Conservation (phyloP, 2,113 vertebrate genomes). For the Euleptes europaea region DNA sequence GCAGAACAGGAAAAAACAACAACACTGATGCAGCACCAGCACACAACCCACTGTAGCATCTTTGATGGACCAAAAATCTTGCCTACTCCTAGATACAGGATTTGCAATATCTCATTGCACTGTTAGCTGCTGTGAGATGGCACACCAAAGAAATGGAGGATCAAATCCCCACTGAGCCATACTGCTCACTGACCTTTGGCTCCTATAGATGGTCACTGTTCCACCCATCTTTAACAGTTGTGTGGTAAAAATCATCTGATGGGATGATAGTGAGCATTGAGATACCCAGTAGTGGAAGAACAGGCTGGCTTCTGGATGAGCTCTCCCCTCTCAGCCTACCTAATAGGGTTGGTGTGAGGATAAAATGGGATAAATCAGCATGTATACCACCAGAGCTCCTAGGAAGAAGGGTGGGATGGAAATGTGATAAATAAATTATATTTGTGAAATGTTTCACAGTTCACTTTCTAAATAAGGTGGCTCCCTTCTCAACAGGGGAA, state of each 20-base stretch:
- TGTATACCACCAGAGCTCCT: neutral
- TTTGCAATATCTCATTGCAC: neutral
- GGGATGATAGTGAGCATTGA: too few relatives aligned
- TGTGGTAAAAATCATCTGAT: neutral
- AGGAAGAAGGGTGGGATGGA: neutral
- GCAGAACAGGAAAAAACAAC: too few relatives aligned
- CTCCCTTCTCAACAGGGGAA: neutral
- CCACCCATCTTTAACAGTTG: neutral
- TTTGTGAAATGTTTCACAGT: neutral
- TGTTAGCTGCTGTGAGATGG: neutral
- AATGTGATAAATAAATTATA: neutral
- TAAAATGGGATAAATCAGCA: neutral
- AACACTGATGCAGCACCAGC: too few relatives aligned
- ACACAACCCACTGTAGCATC: too few relatives aligned
- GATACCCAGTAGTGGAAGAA: too few relatives aligned
- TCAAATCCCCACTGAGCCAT: neutral
- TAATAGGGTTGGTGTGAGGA: too few relatives aligned
- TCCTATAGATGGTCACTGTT: neutral
- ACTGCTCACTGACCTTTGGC: neutral
- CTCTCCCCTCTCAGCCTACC: too few relatives aligned
- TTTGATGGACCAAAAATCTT: too few relatives aligned
- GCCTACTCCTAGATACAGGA: too few relatives aligned
- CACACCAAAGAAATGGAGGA: neutral
- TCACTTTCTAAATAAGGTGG: constrained; percentile 1
- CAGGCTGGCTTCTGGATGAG: neutral